Evolutionary conservation across 2,888 invertebrate genomes (phyloP), one percentile per base, ranked within the genome.

Genomic region (Epistrophe eligans): DNA sequence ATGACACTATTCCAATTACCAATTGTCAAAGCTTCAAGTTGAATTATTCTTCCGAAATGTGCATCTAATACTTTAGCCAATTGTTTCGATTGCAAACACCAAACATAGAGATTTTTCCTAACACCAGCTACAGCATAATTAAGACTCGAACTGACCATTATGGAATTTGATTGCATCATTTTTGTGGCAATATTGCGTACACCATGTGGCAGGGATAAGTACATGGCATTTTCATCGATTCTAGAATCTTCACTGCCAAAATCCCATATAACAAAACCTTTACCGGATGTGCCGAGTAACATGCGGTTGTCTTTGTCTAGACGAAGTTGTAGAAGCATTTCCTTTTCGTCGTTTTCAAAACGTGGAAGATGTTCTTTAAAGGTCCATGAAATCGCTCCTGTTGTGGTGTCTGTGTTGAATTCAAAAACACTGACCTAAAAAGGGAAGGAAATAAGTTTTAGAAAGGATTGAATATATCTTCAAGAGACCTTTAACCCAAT

Each of bases 41-140:
- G 97, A 77, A 99, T 98, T 13, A 99, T 99, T 82, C 99, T 94
- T 0, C 98, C 99, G 90, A 99, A 99, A 93, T 99, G 99, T 0
- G 99, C 99, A 91, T 99, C 99, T 24, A 99, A 93, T 4, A 98
- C 95, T 93, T 99, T 99, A 38, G 98, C 95, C 84, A 99, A 94
- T 88, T 97, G 96, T 1, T 95, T 95, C 2, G 95, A 96, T 90
- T 96, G 95, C 52, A 98, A 94, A 90, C 96, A 96, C 99, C 99
- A 99, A 0, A 99, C 97, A 92, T 99, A 99, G 0, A 99, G 94
- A 92, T 96, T 98, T 92, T 99, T 99, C 89, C 98, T 95, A 1
- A 99, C 98, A 3, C 99, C 99, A 48, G 99, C 99, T 0, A 99
- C 97, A 0, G 98, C 98, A 91, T 98, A 99, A 90, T 97, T 96